Evolutionary conservation across 37 sponge, comb jelly and placozoan species (phyloP).

Genomic region (Crambe crambe): DNA sequence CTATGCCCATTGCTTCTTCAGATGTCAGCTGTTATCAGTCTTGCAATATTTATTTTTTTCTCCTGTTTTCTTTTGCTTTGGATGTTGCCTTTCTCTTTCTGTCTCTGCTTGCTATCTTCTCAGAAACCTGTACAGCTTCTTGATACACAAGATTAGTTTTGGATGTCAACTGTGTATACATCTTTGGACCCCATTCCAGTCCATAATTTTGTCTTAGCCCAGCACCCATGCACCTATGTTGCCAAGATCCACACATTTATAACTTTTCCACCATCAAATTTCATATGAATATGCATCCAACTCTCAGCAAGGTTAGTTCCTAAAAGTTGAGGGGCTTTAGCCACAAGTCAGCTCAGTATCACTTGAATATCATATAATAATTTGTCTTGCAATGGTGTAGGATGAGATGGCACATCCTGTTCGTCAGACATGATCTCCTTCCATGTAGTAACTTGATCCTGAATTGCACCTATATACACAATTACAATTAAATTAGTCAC

Average conservation of each 20-base stretch:
- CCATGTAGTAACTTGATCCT: too few species aligned
- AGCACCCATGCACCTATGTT: slow-evolving; percentile 39
- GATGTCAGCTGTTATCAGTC: not conserved
- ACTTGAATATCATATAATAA: slow-evolving; percentile 44
- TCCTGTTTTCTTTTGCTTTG: not conserved
- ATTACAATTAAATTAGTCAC: too few species aligned
- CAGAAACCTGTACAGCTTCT: not conserved
- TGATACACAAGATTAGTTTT: not conserved
- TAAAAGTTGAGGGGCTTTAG: slow-evolving; percentile 26
- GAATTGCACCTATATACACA: too few species aligned
- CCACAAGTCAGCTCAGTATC: slow-evolving; percentile 10
- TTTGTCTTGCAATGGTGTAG: too few species aligned
- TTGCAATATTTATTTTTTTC: slow-evolving; percentile 20
- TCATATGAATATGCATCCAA: slow-evolving; percentile 47
- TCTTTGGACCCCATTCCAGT: slow-evolving; percentile 15
- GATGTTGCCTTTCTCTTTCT: slow-evolving; percentile 27
- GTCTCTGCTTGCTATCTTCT: not conserved
- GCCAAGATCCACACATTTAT: slow-evolving; percentile 42
- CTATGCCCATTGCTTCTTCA: too few species aligned
- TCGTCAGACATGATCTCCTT: too few species aligned
- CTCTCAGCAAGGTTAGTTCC: slow-evolving; percentile 44
- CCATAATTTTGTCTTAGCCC: slow-evolving; percentile 26
- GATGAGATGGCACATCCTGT: too few species aligned
- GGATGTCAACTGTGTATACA: slow-evolving; percentile 14
- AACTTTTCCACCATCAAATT: slow-evolving; percentile 56